Evolutionary conservation across 2,888 invertebrate genomes (phyloP), one percentile per base, ranked within the genome.

Genomic region (Sphinx pinastri): DNA sequence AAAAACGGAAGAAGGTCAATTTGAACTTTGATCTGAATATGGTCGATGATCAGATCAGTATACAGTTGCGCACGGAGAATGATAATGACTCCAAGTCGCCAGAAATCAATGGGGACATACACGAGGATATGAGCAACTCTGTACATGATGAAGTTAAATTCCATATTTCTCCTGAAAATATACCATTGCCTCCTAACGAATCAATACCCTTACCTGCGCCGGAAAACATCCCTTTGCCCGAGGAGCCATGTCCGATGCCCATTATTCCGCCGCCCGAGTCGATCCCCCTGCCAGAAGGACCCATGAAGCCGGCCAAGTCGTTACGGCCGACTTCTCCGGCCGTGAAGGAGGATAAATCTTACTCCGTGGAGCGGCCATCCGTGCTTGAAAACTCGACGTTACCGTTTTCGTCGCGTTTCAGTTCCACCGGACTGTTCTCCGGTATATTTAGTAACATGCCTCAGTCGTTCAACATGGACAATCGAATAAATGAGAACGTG

Each of bases 1-100:
- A 94, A 76, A 94, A 94, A 74, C 88, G 94, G 72, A 94, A 94
- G 88, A 94, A 94, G 79, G 94, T 94, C n/a, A 94, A 94, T 73
- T 80, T 94, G 16, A 94, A 94, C 76, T 94, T 94, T 74, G 94
- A 94, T 79, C 89, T 94, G 51, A 94, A 91, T 80, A 94, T 94
- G 90, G 92, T 94, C 52, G 94, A 93, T 67, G 94, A 94, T 83
- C 94, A 91, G 76, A 92, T 94, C 80, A 94, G 94, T 82, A 87
- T 94, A 76, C 93, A 94, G 77, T 73, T 94, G 75, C 86, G 93
- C 58, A 92, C 91, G 0, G 93, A 90, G 71, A 84, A 87, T 71
- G 88, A 90, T 69, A 76, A 90, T 70, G 75, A 77, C 31, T 80
- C 83, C 2, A 84, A 83, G 68, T 77, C 83, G 54, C 81, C 84